These are phyloP conservation scores for Drosophila kokeensis DNA, from an alignment of 2,888 invertebrate genomes.

Conservation along the genomic window DNA sequence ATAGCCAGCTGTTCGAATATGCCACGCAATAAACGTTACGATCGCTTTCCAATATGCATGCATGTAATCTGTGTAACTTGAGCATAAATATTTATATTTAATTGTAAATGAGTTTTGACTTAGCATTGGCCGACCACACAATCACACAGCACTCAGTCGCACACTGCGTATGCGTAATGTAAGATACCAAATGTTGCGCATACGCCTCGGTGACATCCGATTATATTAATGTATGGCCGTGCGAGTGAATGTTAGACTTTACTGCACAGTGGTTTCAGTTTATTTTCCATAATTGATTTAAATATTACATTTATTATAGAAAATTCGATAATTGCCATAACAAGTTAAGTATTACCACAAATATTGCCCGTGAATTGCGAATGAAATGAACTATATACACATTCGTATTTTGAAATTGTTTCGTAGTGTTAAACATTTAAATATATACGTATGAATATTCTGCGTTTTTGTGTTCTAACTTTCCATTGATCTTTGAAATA, in stretches of 20 bases:
- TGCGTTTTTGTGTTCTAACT: background rate
- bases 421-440: background rate
- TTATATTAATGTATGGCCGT: slow-evolving; percentile 3
- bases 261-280: background rate
- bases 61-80: slow-evolving; percentile 17
- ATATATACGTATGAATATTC: background rate
- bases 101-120: slow-evolving; percentile 16
- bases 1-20: slow-evolving; percentile 48
- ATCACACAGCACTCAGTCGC: background rate
- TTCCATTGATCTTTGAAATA: background rate
- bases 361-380: background rate
- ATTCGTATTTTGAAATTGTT: background rate
- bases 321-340: background rate
- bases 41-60: slow-evolving; percentile 44
- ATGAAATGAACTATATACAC: background rate
- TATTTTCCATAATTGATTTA: background rate
- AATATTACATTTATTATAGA: background rate
- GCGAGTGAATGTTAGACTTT: slow-evolving; percentile 1
- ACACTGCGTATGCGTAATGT: slow-evolving; percentile 73
- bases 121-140: slow-evolving; percentile 5
- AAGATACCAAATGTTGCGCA: slow-evolving; percentile 60
- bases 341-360: background rate
- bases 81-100: background rate
- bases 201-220: slow-evolving; percentile 47
- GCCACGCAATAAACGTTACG: slow-evolving; percentile 49